A percentile compares a stretch with the other conserved stretches of the same genome.
Evolutionary conservation across 2,797 vertebrate genomes (phyloP).

Genomic region (Clarias laeviceps): DNA sequence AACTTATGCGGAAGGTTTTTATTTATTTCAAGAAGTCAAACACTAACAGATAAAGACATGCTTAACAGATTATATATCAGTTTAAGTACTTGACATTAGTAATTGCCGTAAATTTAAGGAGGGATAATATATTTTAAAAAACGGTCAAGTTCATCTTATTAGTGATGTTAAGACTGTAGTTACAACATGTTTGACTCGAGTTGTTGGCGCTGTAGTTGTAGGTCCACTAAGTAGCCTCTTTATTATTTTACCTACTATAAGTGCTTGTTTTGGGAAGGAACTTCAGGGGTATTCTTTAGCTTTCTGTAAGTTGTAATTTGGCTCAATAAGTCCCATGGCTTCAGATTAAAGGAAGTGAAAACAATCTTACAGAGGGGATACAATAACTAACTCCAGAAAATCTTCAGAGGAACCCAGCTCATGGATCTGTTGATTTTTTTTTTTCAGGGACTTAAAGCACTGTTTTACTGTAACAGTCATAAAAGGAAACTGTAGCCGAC

Average conservation of each 20-base stretch:
- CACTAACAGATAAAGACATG: conserved; percentile 60
- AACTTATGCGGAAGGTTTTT: conserved; percentile 36
- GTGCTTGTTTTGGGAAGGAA: conserved; percentile 14
- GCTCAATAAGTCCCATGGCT: conserved; percentile 10
- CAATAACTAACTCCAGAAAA: background rate
- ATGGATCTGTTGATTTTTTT: conserved; percentile 21
- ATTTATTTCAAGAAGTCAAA: conserved; percentile 63
- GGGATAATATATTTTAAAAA: conserved; percentile 54
- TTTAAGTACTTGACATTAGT: conserved; percentile 23
- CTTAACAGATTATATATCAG: conserved; percentile 34
- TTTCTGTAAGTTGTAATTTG: conserved; percentile 31
- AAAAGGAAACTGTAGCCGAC: conserved; percentile 5
- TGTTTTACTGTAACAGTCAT: conserved; percentile 4
- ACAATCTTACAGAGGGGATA: conserved; percentile 16
- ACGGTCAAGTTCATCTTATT: background rate
- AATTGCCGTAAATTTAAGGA: conserved; percentile 50
- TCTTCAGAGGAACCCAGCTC: background rate
- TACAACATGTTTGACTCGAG: background rate
- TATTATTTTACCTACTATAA: background rate
- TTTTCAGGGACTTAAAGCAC: background rate
- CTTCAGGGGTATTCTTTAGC: background rate
- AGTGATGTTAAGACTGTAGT: background rate
- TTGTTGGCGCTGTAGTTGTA: background rate
- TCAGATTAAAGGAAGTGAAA: conserved; percentile 31
- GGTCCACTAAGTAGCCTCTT: background rate